phyloP scores from a whole-genome alignment of 64 coral and sea anemone genomes.

The Porites lutea region DNA sequence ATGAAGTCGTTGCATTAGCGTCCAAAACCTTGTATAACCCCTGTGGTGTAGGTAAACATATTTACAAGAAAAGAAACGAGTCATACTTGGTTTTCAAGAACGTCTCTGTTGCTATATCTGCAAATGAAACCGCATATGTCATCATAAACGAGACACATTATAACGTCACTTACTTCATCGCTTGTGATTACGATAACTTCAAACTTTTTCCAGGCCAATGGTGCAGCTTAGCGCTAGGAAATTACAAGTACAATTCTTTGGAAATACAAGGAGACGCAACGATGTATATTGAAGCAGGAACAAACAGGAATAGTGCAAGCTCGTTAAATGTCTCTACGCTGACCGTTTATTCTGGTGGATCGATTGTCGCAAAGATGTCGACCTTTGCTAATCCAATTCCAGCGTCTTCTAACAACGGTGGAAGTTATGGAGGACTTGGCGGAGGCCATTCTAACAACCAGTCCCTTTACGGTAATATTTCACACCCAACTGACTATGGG shows the following conservation, averaged over 20 bases:
- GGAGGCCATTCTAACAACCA: constrained; percentile 64
- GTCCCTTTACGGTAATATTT: constrained; percentile 71
- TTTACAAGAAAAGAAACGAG: constrained; percentile 78
- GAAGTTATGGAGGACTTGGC: constrained; percentile 89
- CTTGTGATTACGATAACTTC: constrained; percentile 83
- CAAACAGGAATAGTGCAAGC: constrained; percentile 13
- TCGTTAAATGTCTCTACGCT: constrained; percentile 50
- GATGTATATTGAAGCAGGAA: constrained; percentile 70
- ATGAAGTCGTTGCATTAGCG: constrained; percentile 68
- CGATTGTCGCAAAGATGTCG: constrained; percentile 53
- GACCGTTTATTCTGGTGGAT: constrained; percentile 63
- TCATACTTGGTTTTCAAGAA: constrained; percentile 83
- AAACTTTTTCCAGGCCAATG: constrained; percentile 82
- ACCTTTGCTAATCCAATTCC: constrained; percentile 60
- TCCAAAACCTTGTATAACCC: constrained; percentile 89
- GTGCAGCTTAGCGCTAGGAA: constrained; percentile 67
- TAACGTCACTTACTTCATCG: constrained; percentile 90
- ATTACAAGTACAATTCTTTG: constrained; percentile 66
- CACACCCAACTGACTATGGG: constrained; percentile 60
- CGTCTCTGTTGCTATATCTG: constrained; percentile 71
- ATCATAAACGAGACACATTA: constrained; percentile 72
- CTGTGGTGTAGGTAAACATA: constrained; percentile 78
- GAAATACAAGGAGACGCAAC: constrained; percentile 77
- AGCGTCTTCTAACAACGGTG: constrained; percentile 57
- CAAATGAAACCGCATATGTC: constrained; percentile 57